Percentiles rank a stretch among this genome's conserved stretches.
Conservation (phyloP, 2,113 vertebrate genomes). For the Gasterosteus aculeatus region DNA sequence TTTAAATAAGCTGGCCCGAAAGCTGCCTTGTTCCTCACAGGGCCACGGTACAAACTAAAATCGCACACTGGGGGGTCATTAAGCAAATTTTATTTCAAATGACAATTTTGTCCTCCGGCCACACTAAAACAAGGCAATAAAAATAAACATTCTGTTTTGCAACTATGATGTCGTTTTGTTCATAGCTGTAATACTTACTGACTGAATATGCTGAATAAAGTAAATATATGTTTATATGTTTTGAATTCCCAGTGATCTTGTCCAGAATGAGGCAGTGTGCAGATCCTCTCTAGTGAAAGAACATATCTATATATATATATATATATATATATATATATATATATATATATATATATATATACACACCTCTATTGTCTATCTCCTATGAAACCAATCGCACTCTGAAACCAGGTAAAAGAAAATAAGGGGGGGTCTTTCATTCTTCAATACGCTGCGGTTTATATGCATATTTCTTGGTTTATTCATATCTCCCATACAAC, state of each 20-base stretch:
- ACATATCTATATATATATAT: no score
- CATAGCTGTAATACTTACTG: not conserved
- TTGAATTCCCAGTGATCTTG: slow-evolving; percentile 29
- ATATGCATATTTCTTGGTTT: slow-evolving; percentile 78
- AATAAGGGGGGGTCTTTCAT: slow-evolving; percentile 63
- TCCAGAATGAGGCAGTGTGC: slow-evolving; percentile 41
- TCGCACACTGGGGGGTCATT: not conserved
- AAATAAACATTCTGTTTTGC: not conserved
- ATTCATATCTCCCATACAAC: slow-evolving; percentile 71
- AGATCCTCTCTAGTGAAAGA: slow-evolving; percentile 51
- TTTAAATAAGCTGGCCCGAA: not conserved
- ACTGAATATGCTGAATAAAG: not conserved
- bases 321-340: no score
- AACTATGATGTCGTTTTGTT: not conserved
- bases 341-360: not conserved
- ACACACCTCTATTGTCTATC: slow-evolving; percentile 47
- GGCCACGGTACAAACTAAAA: slow-evolving; percentile 16
- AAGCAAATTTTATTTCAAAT: not conserved
- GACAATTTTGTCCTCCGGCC: not conserved
- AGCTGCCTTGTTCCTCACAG: not conserved
- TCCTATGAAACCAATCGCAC: slow-evolving; percentile 63
- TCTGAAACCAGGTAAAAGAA: slow-evolving; percentile 61
- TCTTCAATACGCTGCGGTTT: slow-evolving; percentile 66
- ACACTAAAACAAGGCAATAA: not conserved
- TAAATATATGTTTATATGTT: not conserved